A percentile compares a stretch with the other conserved stretches of the same genome.
phyloP scores from a whole-genome alignment of 2,888 invertebrate species.

The Perizoma affinitatum region DNA sequence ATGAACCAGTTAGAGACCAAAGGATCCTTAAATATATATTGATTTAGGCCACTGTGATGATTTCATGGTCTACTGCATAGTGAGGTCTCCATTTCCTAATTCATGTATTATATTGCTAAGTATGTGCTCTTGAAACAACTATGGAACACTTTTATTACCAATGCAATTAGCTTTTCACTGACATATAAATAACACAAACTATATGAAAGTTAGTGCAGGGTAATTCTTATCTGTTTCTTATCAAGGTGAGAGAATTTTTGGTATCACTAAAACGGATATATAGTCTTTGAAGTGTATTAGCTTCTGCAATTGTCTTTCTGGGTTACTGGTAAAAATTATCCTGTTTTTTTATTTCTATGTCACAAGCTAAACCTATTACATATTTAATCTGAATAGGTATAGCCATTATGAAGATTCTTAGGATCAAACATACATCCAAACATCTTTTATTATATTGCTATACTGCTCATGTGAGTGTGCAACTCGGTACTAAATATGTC shows the following conservation, averaged over 20 bases:
- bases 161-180: neutral
- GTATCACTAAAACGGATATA: neutral
- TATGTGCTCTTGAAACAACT: neutral
- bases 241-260: slow-evolving; percentile 2
- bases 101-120: slow-evolving; percentile 25
- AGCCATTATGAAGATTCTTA: neutral
- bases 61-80: slow-evolving; percentile 59
- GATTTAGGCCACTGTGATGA: slow-evolving; percentile 28
- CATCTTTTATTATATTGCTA: too few relatives aligned
- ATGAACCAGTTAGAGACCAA: slow-evolving; percentile 5
- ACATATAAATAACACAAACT: neutral
- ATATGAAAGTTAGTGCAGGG: neutral
- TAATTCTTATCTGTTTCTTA: neutral
- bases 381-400: neutral
- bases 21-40: slow-evolving; percentile 14
- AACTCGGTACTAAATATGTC: too few relatives aligned
- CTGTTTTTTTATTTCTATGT: too few relatives aligned
- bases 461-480: too few relatives aligned
- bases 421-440: too few relatives aligned
- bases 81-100: slow-evolving; percentile 50
- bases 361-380: too few relatives aligned
- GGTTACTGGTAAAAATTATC: too few relatives aligned
- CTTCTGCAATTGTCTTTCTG: too few relatives aligned
- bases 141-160: neutral
- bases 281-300: too few relatives aligned